Conservation (phyloP, 2,797 vertebrate species). For the Craterocephalus amniculus region DNA sequence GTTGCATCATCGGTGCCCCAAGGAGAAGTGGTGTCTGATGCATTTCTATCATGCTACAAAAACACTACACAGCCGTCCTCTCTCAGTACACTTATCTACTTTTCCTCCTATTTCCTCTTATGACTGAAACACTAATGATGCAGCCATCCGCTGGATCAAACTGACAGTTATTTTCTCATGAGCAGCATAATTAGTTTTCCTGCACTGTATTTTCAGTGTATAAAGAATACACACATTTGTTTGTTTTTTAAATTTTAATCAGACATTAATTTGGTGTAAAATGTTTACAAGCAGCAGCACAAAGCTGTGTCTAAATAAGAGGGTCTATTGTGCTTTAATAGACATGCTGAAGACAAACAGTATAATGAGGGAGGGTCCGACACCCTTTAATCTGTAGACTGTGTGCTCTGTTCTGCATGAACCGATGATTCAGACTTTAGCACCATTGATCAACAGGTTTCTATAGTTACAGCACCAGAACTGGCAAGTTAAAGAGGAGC, state of each 20-base stretch:
- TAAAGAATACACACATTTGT: background rate
- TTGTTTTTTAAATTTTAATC: background rate
- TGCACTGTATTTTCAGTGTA: background rate
- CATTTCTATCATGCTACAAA: constrained; percentile 8
- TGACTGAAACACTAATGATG: constrained; percentile 3
- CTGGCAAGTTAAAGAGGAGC: background rate
- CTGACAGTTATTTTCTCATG: background rate
- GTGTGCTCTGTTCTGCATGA: constrained; percentile 23
- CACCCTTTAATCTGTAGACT: constrained; percentile 40
- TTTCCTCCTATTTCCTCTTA: background rate
- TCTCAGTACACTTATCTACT: background rate
- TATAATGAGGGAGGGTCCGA: constrained; percentile 5
- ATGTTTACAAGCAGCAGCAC: constrained; percentile 32
- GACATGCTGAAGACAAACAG: constrained; percentile 21
- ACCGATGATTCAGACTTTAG: constrained; percentile 25
- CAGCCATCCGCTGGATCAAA: background rate
- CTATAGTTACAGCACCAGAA: constrained; percentile 56
- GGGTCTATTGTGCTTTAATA: background rate
- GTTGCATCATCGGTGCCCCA: constrained; percentile 18
- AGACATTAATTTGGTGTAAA: background rate
- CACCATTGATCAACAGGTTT: constrained; percentile 45
- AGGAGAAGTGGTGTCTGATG: constrained; percentile 16
- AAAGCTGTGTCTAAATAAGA: background rate
- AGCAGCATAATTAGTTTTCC: background rate
- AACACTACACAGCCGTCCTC: background rate